phyloP scores from a whole-genome alignment of 2,797 vertebrate genomes.

The Spatula versicolor region DNA sequence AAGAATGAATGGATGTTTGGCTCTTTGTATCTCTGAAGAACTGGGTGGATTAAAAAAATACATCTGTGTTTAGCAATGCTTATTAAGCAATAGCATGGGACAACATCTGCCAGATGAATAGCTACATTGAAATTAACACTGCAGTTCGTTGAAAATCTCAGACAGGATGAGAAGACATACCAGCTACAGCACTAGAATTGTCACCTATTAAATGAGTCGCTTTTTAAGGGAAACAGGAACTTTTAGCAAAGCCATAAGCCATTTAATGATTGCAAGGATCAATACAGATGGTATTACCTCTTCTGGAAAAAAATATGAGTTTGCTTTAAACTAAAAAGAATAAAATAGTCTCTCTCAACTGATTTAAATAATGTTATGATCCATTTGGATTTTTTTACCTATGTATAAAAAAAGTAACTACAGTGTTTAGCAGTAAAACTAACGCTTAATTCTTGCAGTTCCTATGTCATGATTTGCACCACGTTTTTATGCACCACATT shows the following conservation, averaged over 20 bases:
- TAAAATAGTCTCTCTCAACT: neutral
- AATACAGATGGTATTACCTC: neutral
- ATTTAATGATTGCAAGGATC: neutral
- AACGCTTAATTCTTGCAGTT: neutral
- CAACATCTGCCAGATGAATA: neutral
- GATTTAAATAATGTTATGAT: neutral
- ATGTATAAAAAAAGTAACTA: neutral
- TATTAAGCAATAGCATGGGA: neutral
- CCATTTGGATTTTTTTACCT: neutral
- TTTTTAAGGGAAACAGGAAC: neutral
- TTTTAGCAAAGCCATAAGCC: neutral
- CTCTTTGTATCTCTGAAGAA: neutral
- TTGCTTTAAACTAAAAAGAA: neutral
- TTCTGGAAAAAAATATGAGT: neutral
- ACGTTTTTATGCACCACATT: neutral
- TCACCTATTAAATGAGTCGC: neutral
- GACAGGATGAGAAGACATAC: neutral
- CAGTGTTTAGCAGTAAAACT: neutral
- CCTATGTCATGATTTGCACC: neutral
- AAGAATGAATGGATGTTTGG: neutral
- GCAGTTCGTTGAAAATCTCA: neutral
- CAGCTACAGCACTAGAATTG: neutral
- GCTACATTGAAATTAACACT: neutral
- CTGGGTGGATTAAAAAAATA: neutral
- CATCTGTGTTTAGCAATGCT: neutral